Conservation (phyloP, 37 sponge, comb jelly and placozoan species). For the Haliclona indistincta region DNA sequence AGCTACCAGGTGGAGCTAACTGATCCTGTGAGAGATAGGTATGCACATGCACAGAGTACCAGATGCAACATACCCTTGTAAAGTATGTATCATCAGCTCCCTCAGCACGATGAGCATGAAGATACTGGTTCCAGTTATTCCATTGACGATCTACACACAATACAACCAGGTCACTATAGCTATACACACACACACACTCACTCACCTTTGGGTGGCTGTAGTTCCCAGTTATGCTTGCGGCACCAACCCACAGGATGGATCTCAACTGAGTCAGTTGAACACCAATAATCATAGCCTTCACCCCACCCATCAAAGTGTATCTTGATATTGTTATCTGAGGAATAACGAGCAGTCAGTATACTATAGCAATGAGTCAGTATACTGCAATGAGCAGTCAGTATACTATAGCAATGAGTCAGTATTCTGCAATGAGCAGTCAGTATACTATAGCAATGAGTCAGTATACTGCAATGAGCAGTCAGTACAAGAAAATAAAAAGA, state of each 20-base stretch:
- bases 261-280: conserved; percentile 35
- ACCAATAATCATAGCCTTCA: conserved; percentile 73
- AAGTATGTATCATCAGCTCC: conserved; percentile 56
- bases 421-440: no score
- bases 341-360: no score
- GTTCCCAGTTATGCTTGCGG: conserved; percentile 54
- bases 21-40: conserved; percentile 45
- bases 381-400: no score
- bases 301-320: conserved; percentile 90
- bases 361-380: no score
- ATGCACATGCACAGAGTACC: neutral
- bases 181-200: conserved; percentile 11
- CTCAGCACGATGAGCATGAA: conserved; percentile 21
- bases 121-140: conserved; percentile 49
- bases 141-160: conserved; percentile 13
- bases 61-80: conserved; percentile 17
- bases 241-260: conserved; percentile 85
- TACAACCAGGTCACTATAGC: neutral
- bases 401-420: no score
- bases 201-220: conserved; percentile 57
- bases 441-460: neutral
- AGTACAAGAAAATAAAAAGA: no score
- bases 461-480: neutral
- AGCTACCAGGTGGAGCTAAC: conserved; percentile 43
- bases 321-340: conserved; percentile 24